Percentiles rank a stretch among this genome's conserved stretches.
Evolutionary conservation across 30 jellyfish, hydroid and myxozoan genomes (phyloP).

Genomic region (Mastigias papua): DNA sequence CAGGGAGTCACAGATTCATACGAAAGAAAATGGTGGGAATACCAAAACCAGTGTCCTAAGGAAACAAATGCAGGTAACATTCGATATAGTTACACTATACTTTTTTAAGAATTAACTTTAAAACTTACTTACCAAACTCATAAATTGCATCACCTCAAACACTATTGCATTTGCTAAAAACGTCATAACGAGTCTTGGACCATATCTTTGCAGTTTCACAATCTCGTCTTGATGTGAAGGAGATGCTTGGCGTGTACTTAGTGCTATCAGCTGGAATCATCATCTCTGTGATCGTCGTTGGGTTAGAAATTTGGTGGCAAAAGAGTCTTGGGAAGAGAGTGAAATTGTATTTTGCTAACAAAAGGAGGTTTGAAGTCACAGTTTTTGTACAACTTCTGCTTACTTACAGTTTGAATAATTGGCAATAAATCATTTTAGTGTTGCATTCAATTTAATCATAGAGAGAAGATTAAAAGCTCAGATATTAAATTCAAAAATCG

Average conservation of each 20-base stretch:
- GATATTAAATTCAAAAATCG: no score
- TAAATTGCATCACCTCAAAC: background rate
- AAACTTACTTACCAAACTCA: background rate
- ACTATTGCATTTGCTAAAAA: no score
- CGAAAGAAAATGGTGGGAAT: constrained; percentile 73
- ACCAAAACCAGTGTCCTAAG: constrained; percentile 66
- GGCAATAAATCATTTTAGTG: no score
- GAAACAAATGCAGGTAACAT: constrained; percentile 41
- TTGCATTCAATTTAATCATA: no score
- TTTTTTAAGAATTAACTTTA: no score
- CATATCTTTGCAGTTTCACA: constrained; percentile 50
- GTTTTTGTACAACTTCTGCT: background rate
- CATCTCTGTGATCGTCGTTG: constrained; percentile 52
- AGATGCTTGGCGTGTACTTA: constrained; percentile 64
- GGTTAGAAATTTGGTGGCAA: constrained; percentile 66
- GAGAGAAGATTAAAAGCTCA: no score
- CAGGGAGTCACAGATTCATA: constrained; percentile 56
- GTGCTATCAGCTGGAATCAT: constrained; percentile 48
- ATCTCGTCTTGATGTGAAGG: constrained; percentile 63
- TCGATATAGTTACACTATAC: no score
- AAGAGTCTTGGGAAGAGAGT: constrained; percentile 47
- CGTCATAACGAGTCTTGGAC: background rate
- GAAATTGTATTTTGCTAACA: constrained; percentile 2
- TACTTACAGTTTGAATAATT: no score
- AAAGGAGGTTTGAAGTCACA: constrained; percentile 10